Base-by-base conservation (phyloP, 2,888 invertebrate genomes). In the Agriopis leucophaearia region DNA sequence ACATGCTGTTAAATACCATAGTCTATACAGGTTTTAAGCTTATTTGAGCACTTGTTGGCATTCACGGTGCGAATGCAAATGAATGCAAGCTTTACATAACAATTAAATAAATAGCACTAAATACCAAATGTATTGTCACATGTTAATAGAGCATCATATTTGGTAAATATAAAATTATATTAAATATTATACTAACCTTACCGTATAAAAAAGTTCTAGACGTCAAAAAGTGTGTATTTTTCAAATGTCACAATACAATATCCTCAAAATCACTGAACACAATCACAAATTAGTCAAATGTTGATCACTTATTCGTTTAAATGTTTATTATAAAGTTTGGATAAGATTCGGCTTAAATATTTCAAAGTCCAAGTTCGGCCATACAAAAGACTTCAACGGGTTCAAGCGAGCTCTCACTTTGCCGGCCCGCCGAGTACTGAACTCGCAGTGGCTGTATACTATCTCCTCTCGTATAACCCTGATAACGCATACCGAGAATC, bases 401-500 rank as follows among this genome's bases (percentile, higher is more conserved):
- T 60, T 70, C 77, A 71, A 76, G 81, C 91, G 91, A 82, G 90
- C 87, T 85, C 82, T 80, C 87, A 68, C 84, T 66, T 51, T 83
- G 87, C 84, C 71, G 72, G 86, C 81, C 73, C 77, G 80, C 71
- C 69, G 85, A 77, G 76, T 79, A 91, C 91, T 91, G 87, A 89
- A 82, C 82, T 75, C 74, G 56, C 70, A 40, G 64, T 68, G 81
- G 80, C 81, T 78, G 78, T 75, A 74, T 80, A 88, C 90, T 91
- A 92, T 92, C 91, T 91, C 88, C 80, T 74, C 82, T 73, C 84
- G 77, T 81, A 83, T 81, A 87, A 87, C 85, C 84, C 84, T 91
- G 92, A 92, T 92, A 92, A 92, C 88, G 81, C 84, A 85, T 85
- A 83, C 85, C 81, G 70, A 78, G 81, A 83, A 82, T 81, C 84